These are phyloP conservation scores for Apantesis nais DNA, from an alignment of 2,888 invertebrate genomes.

Conservation along the genomic window DNA sequence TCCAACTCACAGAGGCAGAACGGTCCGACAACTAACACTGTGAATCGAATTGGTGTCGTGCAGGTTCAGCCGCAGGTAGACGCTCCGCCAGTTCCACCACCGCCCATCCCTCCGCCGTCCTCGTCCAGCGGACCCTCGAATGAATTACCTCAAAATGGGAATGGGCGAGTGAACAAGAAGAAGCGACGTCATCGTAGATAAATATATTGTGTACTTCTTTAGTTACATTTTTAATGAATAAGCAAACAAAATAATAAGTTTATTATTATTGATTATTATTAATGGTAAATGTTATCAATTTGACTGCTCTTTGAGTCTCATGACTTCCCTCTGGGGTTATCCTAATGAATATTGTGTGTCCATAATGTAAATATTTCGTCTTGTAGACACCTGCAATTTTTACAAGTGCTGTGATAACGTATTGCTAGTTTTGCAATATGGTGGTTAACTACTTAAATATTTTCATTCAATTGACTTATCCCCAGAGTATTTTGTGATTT, in stretches of 20 bases:
- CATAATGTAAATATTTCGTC: conserved; percentile 66
- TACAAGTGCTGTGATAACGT: conserved; percentile 80
- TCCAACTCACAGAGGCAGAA: conserved; percentile 41
- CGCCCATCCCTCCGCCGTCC: conserved; percentile 29
- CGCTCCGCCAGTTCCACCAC: conserved; percentile 36
- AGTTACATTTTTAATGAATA: conserved; percentile 40
- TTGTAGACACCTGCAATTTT: conserved; percentile 71
- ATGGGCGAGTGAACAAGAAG: conserved; percentile 66
- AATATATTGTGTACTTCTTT: conserved; percentile 41
- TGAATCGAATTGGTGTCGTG: conserved; percentile 1
- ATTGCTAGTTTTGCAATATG: conserved; percentile 62
- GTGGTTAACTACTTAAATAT: conserved; percentile 59
- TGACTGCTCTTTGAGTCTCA: conserved; percentile 61
- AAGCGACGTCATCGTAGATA: conserved; percentile 77
- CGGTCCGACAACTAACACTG: conserved; percentile 37
- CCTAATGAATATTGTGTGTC: conserved; percentile 50
- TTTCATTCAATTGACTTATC: conserved; percentile 54
- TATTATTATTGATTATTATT: conserved; percentile 43
- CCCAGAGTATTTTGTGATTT: conserved; percentile 63
- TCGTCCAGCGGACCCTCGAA: conserved; percentile 54
- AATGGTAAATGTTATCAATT: conserved; percentile 55
- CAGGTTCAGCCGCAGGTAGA: conserved; percentile 29
- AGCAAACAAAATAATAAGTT: conserved; percentile 49
- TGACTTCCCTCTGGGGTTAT: conserved; percentile 62
- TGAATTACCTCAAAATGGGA: conserved; percentile 50